phyloP scores from a whole-genome alignment of 2,797 vertebrate species.

The Mormyrops boulengeri region DNA sequence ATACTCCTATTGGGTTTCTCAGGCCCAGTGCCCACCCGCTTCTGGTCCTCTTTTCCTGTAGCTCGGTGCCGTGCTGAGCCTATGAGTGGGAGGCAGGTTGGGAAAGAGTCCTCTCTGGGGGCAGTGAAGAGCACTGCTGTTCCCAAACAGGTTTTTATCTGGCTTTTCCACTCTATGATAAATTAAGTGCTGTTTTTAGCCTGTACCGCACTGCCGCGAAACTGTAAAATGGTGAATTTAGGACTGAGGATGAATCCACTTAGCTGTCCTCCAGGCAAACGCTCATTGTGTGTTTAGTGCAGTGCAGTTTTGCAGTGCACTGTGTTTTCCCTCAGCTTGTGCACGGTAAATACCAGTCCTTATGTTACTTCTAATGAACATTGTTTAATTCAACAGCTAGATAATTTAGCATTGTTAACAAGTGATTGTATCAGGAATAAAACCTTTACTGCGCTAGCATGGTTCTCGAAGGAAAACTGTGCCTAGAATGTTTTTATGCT shows the following conservation, averaged over 20 bases:
- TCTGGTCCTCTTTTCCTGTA: background rate
- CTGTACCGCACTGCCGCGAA: background rate
- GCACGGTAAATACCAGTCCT: background rate
- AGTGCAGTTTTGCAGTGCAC: background rate
- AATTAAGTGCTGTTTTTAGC: background rate
- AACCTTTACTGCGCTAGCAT: background rate
- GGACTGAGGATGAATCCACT: background rate
- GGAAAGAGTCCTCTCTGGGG: background rate
- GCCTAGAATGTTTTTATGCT: background rate
- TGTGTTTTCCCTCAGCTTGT: background rate
- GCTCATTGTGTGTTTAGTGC: background rate
- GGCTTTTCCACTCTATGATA: background rate
- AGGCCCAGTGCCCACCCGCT: background rate
- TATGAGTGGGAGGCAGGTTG: background rate
- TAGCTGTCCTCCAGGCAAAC: background rate
- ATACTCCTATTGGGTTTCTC: background rate
- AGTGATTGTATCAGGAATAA: constrained; percentile 1
- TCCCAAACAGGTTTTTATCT: constrained; percentile 6
- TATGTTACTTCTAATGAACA: background rate
- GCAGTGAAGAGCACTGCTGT: background rate
- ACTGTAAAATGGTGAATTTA: constrained; percentile 1
- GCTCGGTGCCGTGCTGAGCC: background rate
- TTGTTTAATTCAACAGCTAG: background rate
- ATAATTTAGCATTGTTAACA: background rate
- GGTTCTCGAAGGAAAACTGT: background rate